These are phyloP conservation scores for Microplitis deprimator DNA, from an alignment of 2,888 invertebrate genomes.

Conservation along the genomic window DNA sequence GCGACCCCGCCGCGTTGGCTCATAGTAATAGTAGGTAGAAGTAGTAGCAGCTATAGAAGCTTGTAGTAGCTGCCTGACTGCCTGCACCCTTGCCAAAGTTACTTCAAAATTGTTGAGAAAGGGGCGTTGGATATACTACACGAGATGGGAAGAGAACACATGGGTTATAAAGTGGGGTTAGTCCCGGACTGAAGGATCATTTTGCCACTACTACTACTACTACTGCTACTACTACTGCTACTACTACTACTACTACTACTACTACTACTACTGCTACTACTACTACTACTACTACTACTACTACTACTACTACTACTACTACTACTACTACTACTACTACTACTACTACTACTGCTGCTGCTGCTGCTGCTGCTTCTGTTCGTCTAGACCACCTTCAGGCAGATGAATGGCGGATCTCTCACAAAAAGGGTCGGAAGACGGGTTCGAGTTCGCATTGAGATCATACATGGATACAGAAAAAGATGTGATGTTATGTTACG, in stretches of 20 bases:
- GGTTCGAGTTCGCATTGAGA: conserved; percentile 35
- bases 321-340: background rate
- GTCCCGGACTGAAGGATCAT: conserved; percentile 65
- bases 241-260: too few species aligned
- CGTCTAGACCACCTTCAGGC: conserved; percentile 59
- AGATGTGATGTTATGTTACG: background rate
- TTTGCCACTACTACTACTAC: background rate
- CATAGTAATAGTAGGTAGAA: conserved; percentile 37
- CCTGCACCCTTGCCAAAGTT: conserved; percentile 30
- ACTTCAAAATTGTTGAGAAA: conserved; percentile 14
- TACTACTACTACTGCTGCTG: background rate
- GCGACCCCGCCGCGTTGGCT: conserved; percentile 45
- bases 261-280: background rate
- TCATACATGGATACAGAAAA: background rate
- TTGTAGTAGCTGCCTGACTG: conserved; percentile 35
- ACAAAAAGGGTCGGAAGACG: conserved; percentile 57
- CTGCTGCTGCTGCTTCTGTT: conserved; percentile 51
- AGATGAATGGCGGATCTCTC: conserved; percentile 56
- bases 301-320: background rate
- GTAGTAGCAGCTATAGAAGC: conserved; percentile 35
- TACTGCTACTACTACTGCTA: background rate
- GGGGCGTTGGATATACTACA: conserved; percentile 41
- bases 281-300: background rate
- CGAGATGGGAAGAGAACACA: conserved; percentile 44
- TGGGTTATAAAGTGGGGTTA: conserved; percentile 69